Evolutionary conservation across 2,888 invertebrate species (phyloP), one percentile per base, ranked within the genome.

Genomic region (Stratiomys singularior): DNA sequence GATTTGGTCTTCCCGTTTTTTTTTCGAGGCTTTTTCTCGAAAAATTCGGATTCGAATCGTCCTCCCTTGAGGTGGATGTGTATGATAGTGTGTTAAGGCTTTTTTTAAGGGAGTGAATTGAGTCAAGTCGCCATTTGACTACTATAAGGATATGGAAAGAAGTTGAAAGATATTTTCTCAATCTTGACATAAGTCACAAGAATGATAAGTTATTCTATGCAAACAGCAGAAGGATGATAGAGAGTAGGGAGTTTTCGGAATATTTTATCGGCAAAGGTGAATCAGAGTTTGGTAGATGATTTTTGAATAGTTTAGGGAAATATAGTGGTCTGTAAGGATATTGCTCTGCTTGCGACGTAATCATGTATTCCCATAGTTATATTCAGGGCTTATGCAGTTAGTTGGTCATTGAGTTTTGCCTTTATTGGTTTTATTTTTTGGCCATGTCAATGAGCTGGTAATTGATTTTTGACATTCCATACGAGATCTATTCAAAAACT

Each of bases 181-280:
- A 74, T 74, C 74, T 74, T 74, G 74, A 58, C 74, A 74, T 18
- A 74, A 74, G 74, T 74, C 74, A 58, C 30, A 58, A 25, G 37
- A 60, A 58, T 74, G 74, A 74, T 74, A 58, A 74, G 74, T 74
- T 74, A 44, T 23, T 74, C 74, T 74, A 74, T 58, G 58, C 60
- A 72, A 58, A 72, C 28, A n/a, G n/a, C n/a, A 25, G 46, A 72
- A 74, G 74, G 60, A 60, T 74, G 74, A 74, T 74, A 74, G 60
- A 74, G 69, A 69, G 44, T 37, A 9, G 37, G 37, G 9, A 37
- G 37, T 37, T n/a, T n/a, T n/a, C n/a, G n/a, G n/a, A n/a, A n/a
- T n/a, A n/a, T n/a, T n/a, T n/a, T n/a, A n/a, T n/a, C n/a, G n/a
- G n/a, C n/a, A n/a, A n/a, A n/a, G n/a, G n/a, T n/a, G n/a, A n/a